Percentiles rank a stretch among this genome's conserved stretches.
These are phyloP conservation scores for Polydrusus cervinus DNA, from an alignment of 2,888 invertebrate species.

Conservation along the genomic window DNA sequence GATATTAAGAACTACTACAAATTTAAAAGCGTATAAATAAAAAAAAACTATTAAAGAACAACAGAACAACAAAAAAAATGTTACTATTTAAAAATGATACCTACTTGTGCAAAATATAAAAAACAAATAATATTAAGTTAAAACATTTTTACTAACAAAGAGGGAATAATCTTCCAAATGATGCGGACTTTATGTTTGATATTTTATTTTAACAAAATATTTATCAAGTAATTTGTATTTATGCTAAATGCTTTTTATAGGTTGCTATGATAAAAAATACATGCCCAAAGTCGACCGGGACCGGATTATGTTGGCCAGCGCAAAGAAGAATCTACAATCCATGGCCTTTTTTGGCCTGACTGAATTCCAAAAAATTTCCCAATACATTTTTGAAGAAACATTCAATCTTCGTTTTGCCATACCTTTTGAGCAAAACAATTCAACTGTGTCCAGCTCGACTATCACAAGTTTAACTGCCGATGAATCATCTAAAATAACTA, in stretches of 20 bases:
- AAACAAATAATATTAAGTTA: no score
- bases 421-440: constrained; percentile 94
- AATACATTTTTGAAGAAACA: constrained; percentile 95
- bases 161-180: no score
- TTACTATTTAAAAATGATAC: no score
- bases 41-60: no score
- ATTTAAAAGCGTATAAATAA: no score
- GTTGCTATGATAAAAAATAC: constrained; percentile 93
- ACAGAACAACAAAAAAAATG: no score
- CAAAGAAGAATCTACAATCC: constrained; percentile 93
- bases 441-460: constrained; percentile 89
- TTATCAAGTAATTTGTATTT: background rate
- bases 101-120: no score
- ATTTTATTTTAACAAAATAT: background rate
- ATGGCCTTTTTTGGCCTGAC: constrained; percentile 99
- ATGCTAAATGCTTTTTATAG: constrained; percentile 37
- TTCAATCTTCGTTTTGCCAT: constrained; percentile 93
- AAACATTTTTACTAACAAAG: no score
- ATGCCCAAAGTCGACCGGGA: constrained; percentile 85
- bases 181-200: no score
- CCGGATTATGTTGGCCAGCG: constrained; percentile 92
- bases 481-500: constrained; percentile 84
- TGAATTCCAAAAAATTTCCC: constrained; percentile 93
- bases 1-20: no score
- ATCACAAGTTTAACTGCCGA: constrained; percentile 83